Evolutionary conservation across 1,140 invertebrate species (phyloP).

Genomic region (Hypsibius dujardini): DNA sequence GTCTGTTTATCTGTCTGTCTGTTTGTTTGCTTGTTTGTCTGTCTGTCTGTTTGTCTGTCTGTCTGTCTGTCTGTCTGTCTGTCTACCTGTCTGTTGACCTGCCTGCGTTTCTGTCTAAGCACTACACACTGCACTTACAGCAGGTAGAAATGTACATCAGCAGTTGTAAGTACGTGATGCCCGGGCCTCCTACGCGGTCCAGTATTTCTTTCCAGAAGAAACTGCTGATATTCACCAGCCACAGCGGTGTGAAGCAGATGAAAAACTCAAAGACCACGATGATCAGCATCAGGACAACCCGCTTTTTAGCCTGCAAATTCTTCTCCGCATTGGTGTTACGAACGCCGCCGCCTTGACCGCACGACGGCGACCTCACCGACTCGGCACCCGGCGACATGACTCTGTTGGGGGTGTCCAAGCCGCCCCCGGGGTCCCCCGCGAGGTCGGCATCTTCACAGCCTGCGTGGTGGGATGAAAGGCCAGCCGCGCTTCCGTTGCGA

Average conservation of each 20-base stretch:
- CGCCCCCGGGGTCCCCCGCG: no score
- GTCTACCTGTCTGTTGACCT: no score
- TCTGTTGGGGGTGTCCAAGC: no score
- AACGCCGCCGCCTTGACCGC: slow-evolving; percentile 38
- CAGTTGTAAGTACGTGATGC: slow-evolving; percentile 57
- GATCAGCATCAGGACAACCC: slow-evolving; percentile 76
- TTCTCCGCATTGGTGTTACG: slow-evolving; percentile 55
- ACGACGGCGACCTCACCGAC: no score
- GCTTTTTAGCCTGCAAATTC: slow-evolving; percentile 56
- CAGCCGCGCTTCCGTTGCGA: slow-evolving; percentile 2
- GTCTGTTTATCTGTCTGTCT: no score
- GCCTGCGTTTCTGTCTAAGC: no score
- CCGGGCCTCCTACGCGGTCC: slow-evolving; percentile 46
- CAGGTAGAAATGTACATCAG: slow-evolving; percentile 68
- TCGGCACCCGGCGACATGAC: no score
- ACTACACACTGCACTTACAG: no score
- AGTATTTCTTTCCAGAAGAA: slow-evolving; percentile 55
- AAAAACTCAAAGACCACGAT: slow-evolving; percentile 79
- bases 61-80: no score
- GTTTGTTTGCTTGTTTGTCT: no score
- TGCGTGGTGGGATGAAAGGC: neutral
- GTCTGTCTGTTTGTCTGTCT: no score
- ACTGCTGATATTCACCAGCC: slow-evolving; percentile 59
- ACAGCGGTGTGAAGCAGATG: slow-evolving; percentile 75
- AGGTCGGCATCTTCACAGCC: neutral